Evolutionary conservation across 2,113 vertebrate species (phyloP), one percentile per base, ranked within the genome.

Genomic region (Siniperca knerii): DNA sequence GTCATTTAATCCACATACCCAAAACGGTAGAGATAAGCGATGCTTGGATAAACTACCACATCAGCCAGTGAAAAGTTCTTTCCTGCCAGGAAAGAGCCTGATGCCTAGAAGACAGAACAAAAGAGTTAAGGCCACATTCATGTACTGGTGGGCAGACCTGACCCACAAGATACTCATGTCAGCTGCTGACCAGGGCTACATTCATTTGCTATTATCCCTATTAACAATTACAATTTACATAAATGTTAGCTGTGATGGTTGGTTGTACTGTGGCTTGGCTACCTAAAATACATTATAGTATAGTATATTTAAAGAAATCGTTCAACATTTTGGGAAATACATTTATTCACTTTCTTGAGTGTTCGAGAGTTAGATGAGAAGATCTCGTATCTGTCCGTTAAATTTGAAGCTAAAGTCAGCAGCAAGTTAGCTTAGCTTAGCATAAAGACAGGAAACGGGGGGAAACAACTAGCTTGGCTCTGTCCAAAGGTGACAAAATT

Each of bases 31-130:
- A 91, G n/a, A 57, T 77, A 94, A 64, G 83, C 77, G 3, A 95
- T 35, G 15, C 0, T 4, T 66, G 94, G 94, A 44, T 40, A 94
- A 69, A 95, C 40, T 1, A 11, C 2, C 42, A 95, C 93, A 64
- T 95, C 94, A 2, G 93, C 93, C 92, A 95, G 3, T 3, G 94
- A 77, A 68, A 94, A 94, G 29, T 0, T 57, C n/a, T 92, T 93
- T 88, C 95, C 94, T 44, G 89, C 86, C 71, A 95, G 46, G 77
- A 40, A 94, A 20, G 52, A 1, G 0, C 82, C 85, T 0, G 78
- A 6, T 3, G 0, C 4, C 89, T 89, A 15, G 2, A 77, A 57
- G 2, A 60, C 46, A 78, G 18, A 60, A 18, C 8, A 20, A 23
- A 29, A 15, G 1, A 44, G 50, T 58, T n/a, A 52, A 8, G 12